Base-by-base conservation (phyloP, 2,113 vertebrate species). In the Herpetotheres cachinnans region DNA sequence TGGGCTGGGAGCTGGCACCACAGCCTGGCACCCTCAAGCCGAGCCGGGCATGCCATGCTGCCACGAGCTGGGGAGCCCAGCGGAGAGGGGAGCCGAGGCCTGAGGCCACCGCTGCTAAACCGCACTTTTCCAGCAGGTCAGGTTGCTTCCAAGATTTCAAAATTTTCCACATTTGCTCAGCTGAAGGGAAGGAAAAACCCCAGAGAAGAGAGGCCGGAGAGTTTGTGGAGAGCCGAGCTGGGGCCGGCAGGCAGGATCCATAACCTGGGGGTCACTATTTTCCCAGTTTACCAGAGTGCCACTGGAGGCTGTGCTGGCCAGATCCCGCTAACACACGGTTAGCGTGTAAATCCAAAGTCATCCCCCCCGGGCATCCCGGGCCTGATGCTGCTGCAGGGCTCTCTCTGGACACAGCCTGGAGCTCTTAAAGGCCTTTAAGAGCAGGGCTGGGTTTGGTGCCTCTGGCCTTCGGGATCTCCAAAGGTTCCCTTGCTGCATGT, bases 81-180 rank as follows among this genome's bases (percentile, higher is more conserved):
- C 5, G 3, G 54, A 92, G 79, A 69, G 30, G 32, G 42, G 49
- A 82, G 27, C 13, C 0, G 1, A 72, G 50, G 71, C 74, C 61
- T 72, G 42, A 0, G 0, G 80, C 81, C 44, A 29, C 72, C 1
- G 2, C 36, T 0, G 1, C 19, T 29, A 40, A 58, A 67, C 24
- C 0, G 1, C 20, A 11, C 30, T 84, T 76, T 74, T 93, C 89
- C 86, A 94, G 84, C 50, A 70, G 40, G 65, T 89, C 81, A 59
- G 27, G 36, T 72, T 69, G 61, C 73, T 94, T 94, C 89, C 87
- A 96, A 85, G 81, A 87, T 84, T 74, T 85, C 44, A 65, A 69
- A 54, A 49, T 65, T 94, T 93, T 95, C 95, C 94, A 96, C 24
- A 0, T 87, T 89, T 47, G 52, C 61, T 95, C 77, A 71, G 83